These are phyloP conservation scores for Siderastrea radians DNA, from an alignment of 92 coral and sea anemone species.

Conservation along the genomic window DNA sequence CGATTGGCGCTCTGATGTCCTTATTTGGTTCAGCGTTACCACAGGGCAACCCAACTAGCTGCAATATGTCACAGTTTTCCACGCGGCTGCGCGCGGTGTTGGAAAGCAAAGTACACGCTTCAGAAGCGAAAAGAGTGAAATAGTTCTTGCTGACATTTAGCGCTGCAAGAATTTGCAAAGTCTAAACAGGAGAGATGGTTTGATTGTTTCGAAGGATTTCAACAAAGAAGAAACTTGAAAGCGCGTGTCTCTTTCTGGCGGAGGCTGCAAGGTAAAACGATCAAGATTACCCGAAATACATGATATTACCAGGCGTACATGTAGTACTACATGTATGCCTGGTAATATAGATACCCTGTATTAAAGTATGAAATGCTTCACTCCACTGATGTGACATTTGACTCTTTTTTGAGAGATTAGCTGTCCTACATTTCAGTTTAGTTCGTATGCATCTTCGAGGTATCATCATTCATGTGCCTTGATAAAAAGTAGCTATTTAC, in stretches of 20 bases:
- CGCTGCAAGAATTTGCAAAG: slow-evolving; percentile 64
- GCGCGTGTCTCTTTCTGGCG: slow-evolving; percentile 71
- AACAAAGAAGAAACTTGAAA: slow-evolving; percentile 67
- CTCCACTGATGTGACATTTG: too few relatives aligned
- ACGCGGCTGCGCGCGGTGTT: slow-evolving; percentile 68
- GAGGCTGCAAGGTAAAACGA: not conserved
- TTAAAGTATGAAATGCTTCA: too few relatives aligned
- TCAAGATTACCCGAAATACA: too few relatives aligned
- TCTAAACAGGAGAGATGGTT: not conserved
- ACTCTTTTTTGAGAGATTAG: too few relatives aligned
- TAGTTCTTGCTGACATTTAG: slow-evolving; percentile 62
- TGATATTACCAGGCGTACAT: too few relatives aligned
- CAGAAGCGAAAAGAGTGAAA: slow-evolving; percentile 63
- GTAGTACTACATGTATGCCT: too few relatives aligned
- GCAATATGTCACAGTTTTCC: slow-evolving; percentile 64
- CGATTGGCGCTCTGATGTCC: slow-evolving; percentile 1
- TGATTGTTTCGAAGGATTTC: slow-evolving; percentile 60
- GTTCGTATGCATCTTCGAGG: too few relatives aligned
- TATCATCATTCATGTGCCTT: too few relatives aligned
- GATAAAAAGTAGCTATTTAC: too few relatives aligned
- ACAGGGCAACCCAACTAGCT: slow-evolving; percentile 51
- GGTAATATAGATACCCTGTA: too few relatives aligned
- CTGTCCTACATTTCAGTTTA: too few relatives aligned
- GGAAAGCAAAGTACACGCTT: slow-evolving; percentile 68
- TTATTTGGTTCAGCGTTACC: slow-evolving; percentile 27